A percentile compares a stretch with the other conserved stretches of the same genome.
These are phyloP conservation scores for Bujurquina vittata DNA, from an alignment of 2,113 vertebrate species.

Conservation along the genomic window DNA sequence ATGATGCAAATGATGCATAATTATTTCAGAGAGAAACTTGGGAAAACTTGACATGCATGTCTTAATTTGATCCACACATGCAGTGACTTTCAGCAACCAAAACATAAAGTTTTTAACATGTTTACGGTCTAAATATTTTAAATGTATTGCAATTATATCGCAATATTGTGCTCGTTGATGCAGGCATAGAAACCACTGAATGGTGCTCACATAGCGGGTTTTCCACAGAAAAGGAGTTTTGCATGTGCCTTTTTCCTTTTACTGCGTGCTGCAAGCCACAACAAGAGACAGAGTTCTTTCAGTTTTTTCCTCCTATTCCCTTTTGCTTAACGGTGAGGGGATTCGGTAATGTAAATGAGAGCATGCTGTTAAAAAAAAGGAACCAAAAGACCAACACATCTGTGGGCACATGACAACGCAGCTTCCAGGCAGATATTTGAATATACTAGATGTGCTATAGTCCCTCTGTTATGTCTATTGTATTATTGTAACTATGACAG, in stretches of 20 bases:
- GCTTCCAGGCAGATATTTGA: neutral
- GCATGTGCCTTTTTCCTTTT: conserved; percentile 64
- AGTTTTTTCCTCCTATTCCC: neutral
- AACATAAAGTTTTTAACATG: neutral
- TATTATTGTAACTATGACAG: neutral
- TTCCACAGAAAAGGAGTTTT: conserved; percentile 57
- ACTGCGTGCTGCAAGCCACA: conserved; percentile 59
- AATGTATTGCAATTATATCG: neutral
- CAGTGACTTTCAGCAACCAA: too few species aligned
- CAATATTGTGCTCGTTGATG: conserved; percentile 4
- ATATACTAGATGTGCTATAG: neutral
- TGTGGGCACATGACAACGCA: neutral
- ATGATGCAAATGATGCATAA: conserved; percentile 16
- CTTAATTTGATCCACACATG: neutral
- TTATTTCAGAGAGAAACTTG: conserved; percentile 31
- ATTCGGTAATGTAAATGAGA: conserved; percentile 17
- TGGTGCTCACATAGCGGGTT: conserved; percentile 20
- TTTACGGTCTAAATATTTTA: neutral
- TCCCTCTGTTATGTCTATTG: neutral
- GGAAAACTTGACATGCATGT: neutral
- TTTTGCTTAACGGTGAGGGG: conserved; percentile 9
- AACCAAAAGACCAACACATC: neutral
- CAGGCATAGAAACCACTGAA: neutral
- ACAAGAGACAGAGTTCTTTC: conserved; percentile 53
- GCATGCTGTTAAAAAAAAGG: conserved; percentile 7